Base-by-base conservation (phyloP, 2,797 vertebrate genomes). In the Gouania willdenowi region DNA sequence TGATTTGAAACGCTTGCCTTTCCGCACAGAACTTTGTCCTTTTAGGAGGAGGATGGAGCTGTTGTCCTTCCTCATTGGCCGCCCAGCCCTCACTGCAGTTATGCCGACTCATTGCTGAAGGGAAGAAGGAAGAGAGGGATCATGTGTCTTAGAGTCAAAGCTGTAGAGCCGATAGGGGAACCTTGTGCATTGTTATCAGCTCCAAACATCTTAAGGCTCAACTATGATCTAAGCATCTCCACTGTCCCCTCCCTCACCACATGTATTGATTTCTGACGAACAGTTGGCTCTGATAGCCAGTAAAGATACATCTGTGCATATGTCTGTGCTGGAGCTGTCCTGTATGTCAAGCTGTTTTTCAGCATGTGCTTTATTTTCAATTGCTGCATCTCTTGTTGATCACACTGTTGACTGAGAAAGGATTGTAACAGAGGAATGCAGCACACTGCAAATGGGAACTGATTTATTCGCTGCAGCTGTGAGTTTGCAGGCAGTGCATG, bases 131-230 rank as follows among this genome's bases (percentile, higher is more conserved):
- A 19, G 39, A 41, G 31, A 51, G 45, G 52, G 45, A 62, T 78
- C 70, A 26, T 40, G 49, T 81, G 80, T 66, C 75, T 54, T 20
- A 24, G 51, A 67, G 58, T 70, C 62, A 46, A 64, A 20, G 37
- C 64, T 60, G 50, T 36, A 53, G 48, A 54, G 60, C 50, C 68
- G 72, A 73, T 77, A 66, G 37, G 62, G 64, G 56, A 73, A 54
- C 14, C 63, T 26, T 26, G 27, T 46, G 35, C 38, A 41, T 28
- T 27, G 58, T 54, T 42, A 65, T 68, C 69, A 69, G 35, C 64
- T 54, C 46, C 39, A 30, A 40, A 41, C 36, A 53, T 65, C 54
- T 49, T 12, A 34, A 26, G 38, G 23, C 5, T 15, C 6, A 14
- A 13, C 9, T 16, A n/a, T 10, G 6, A 34, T 20, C 27, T 29